These are phyloP conservation scores for Xenotilapia caudafasciata DNA, from an alignment of 2,113 vertebrate genomes.

Conservation along the genomic window DNA sequence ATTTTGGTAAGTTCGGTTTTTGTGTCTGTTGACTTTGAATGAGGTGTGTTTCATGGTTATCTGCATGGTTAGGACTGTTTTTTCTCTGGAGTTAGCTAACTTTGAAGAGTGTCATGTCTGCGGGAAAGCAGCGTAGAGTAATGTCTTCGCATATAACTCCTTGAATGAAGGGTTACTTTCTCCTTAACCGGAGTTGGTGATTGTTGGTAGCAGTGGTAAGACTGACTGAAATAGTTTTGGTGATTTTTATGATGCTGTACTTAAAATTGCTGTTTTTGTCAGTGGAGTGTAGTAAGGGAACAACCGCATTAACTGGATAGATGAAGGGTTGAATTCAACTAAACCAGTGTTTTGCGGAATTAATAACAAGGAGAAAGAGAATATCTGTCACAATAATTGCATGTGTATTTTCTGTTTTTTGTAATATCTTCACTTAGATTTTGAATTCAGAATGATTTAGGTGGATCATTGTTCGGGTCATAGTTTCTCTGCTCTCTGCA, in stretches of 20 bases:
- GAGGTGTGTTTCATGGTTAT: background rate
- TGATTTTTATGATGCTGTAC: background rate
- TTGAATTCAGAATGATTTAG: background rate
- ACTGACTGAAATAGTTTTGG: accelerated
- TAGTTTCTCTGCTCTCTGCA: background rate
- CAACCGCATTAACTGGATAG: too few relatives aligned
- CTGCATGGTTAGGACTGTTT: too few relatives aligned
- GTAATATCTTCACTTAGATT: too few relatives aligned
- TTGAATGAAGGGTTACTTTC: background rate
- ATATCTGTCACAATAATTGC: too few relatives aligned
- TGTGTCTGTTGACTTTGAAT: background rate
- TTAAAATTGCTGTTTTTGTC: background rate
- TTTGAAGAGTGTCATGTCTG: background rate
- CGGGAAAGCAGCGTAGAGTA: background rate
- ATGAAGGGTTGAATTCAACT: too few relatives aligned
- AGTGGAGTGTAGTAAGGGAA: background rate
- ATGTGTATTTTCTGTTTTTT: too few relatives aligned
- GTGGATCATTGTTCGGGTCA: background rate
- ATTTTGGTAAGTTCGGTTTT: background rate
- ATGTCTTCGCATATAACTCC: background rate
- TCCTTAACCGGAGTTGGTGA: background rate
- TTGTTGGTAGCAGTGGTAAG: background rate
- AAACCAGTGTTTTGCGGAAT: too few relatives aligned
- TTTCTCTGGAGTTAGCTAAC: too few relatives aligned
- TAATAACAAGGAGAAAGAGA: too few relatives aligned